Percentiles rank a stretch among this genome's conserved stretches.
Evolutionary conservation across 1,140 invertebrate species (phyloP).

Genomic region (Phenacoccus solenopsis): DNA sequence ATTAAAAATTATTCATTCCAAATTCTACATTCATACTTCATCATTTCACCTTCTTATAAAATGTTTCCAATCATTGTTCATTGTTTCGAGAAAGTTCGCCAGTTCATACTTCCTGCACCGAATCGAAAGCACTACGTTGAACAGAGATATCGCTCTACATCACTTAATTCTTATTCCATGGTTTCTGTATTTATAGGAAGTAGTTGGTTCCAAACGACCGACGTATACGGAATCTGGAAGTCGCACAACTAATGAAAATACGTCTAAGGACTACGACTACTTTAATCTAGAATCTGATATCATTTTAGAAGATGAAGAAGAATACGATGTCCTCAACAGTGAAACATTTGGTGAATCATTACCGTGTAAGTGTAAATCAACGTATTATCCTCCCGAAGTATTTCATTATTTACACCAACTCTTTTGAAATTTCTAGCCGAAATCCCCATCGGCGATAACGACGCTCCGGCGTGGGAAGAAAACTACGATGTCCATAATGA

Average conservation of each 20-base stretch:
- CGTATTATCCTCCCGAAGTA: too few species aligned
- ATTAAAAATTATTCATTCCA: background rate
- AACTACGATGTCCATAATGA: background rate
- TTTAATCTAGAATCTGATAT: background rate
- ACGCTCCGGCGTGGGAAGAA: background rate
- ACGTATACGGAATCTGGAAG: background rate
- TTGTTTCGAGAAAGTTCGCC: too few species aligned
- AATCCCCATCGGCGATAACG: background rate
- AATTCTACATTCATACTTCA: background rate
- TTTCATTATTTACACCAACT: background rate
- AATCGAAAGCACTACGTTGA: too few species aligned
- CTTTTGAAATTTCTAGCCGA: background rate
- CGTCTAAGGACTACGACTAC: background rate
- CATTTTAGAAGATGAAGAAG: constrained; percentile 12
- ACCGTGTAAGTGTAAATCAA: background rate
- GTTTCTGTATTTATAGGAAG: background rate
- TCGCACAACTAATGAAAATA: background rate
- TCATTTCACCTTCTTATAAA: background rate
- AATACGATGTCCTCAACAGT: background rate
- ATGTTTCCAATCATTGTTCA: too few species aligned
- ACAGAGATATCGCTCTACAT: too few species aligned
- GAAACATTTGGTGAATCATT: background rate
- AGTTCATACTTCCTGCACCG: too few species aligned
- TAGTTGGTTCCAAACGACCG: background rate
- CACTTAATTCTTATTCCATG: too few species aligned